Conservation (phyloP, 2,113 vertebrate genomes). For the Ictidomys tridecemlineatus region DNA sequence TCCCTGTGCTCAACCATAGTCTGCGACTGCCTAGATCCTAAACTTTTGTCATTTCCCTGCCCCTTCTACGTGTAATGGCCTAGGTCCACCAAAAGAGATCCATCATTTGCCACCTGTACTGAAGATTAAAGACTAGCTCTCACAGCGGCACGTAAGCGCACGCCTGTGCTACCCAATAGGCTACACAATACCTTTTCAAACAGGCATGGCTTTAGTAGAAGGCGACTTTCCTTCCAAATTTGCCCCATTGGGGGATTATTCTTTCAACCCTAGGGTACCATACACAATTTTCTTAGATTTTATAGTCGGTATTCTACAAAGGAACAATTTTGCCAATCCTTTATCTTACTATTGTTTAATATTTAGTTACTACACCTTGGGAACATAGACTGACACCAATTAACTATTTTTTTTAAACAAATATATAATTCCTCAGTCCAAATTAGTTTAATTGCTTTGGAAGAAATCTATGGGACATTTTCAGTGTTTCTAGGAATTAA, state of each 20-base stretch:
- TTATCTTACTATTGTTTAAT: background rate
- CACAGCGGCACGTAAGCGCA: background rate
- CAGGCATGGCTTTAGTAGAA: accelerated
- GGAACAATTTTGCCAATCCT: background rate
- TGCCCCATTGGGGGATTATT: background rate
- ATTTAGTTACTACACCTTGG: background rate
- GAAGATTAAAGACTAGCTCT: background rate
- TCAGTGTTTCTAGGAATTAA: background rate
- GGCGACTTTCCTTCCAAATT: background rate
- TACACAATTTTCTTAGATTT: background rate
- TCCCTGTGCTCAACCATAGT: background rate
- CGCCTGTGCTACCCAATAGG: background rate
- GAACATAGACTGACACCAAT: background rate
- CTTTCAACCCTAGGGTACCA: background rate
- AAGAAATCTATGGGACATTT: background rate
- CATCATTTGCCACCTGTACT: too few species aligned
- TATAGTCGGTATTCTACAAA: background rate
- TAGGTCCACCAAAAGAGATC: background rate
- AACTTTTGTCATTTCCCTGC: background rate
- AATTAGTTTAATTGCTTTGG: background rate
- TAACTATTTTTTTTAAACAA: background rate
- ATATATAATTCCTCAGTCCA: background rate
- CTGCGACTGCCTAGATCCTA: too few species aligned
- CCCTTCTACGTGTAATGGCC: background rate
- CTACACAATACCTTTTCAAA: background rate